Evolutionary conservation across 1,140 invertebrate genomes (phyloP), one percentile per base, ranked within the genome.

Genomic region (Brachionus manjavacas): DNA sequence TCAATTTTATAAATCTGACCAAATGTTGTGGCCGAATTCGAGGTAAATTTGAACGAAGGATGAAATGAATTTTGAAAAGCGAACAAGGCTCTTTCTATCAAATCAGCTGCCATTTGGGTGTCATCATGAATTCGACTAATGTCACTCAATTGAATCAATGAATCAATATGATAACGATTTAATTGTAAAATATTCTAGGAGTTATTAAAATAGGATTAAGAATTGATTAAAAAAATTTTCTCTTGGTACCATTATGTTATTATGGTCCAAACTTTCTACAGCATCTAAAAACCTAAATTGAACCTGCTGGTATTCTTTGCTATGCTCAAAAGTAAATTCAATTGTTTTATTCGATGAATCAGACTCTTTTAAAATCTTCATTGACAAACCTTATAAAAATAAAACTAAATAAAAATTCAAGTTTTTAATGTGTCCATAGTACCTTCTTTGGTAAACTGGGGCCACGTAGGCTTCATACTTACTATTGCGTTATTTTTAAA

Each of bases 101-200:
- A 89, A 88, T 94, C 93, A 39, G 94, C 92, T 6, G 94, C 93
- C 89, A 93, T 92, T 80, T 94, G 92, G 43, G 92, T 90, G 89
- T 96, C 94, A 88, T 96, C 94, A 85, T 92, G 93, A 86, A 95
- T 91, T 84, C 92, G 92, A 87, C 93, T 94, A 14, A 95, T 91
- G 87, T 95, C 94, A 85, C 94, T 93, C 66, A 96, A 89, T 88
- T 96, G 95, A 28, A 96, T 91, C n/a, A 96, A 89, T 0, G 93
- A 90, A 87, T 97, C 95, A 4, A 96, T 92, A 86, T 96, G 94
- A 87, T 94, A 95, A 0, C 93, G 93, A 89, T 94, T 91, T 23
- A 91, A 88, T 86, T 94, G 93, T n/a, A 94, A 90, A 60, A 96
- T 92, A 74, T 88, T 91, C 93, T 93, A 31, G 55, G 55, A 83